These are phyloP conservation scores for Galeopsomyia nigrocyanea DNA, from an alignment of 2,888 invertebrate genomes.

Conservation along the genomic window DNA sequence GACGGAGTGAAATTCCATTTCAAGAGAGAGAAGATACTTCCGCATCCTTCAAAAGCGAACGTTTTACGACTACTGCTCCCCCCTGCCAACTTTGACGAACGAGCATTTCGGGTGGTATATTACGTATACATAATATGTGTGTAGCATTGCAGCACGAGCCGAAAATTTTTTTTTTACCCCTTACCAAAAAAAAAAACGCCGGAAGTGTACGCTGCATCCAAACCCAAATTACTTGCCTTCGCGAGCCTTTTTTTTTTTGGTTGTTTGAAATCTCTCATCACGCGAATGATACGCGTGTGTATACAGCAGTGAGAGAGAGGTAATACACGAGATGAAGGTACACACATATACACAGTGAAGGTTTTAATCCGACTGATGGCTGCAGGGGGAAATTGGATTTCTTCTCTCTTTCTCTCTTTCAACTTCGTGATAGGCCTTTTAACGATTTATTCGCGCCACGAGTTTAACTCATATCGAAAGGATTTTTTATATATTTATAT, in stretches of 20 bases:
- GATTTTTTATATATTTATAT: no score
- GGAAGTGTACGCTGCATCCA: constrained; percentile 21
- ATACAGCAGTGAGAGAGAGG: no score
- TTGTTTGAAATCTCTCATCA: not conserved
- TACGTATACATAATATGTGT: no score
- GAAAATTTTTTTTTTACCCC: constrained; percentile 15
- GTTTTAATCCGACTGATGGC: not conserved
- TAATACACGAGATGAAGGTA: not conserved
- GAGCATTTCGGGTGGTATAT: no score
- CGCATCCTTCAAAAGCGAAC: not conserved
- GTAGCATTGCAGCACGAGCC: not conserved
- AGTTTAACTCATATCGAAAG: no score
- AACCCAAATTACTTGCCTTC: constrained; percentile 3
- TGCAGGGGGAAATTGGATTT: no score
- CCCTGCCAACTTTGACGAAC: no score
- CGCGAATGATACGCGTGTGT: not conserved
- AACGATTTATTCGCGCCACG: no score
- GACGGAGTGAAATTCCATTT: no score
- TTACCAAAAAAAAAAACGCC: not conserved
- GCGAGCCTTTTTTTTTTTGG: not conserved
- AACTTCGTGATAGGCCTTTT: no score
- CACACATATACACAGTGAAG: not conserved
- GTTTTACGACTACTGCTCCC: no score
- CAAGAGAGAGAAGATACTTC: constrained; percentile 15
- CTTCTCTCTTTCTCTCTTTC: no score